Evolutionary conservation across 2,888 invertebrate species (phyloP), one percentile per base, ranked within the genome.

Genomic region (Epinotia demarniana): DNA sequence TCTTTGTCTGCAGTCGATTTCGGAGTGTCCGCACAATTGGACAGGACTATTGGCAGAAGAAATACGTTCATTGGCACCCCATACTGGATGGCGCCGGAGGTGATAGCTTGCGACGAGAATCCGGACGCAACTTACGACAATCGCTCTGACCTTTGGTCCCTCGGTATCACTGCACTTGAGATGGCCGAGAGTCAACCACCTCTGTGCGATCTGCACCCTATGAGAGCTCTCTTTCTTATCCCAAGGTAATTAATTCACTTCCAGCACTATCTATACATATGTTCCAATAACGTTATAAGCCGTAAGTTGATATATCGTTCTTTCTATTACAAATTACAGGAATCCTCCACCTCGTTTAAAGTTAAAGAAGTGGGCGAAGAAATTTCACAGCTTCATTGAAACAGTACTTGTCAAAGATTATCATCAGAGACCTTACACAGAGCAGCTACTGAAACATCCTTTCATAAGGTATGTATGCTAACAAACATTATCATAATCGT

Each of bases 131-230:
- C 99, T 23, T 99, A 99, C 88, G 99, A 99, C 94, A 99, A 99
- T 95, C 96, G 98, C 85, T 98, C 97, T 84, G 98, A 98, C 92
- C 95, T 98, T 78, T 98, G 98, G 98, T 98, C 97, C 66, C 95
- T 98, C 81, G 98, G 99, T 85, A 99, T 99, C 87, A 99, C 99
- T 76, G 99, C 99, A 70, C 95, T 99, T 79, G 99, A 99, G 95
- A 99, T 99, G 99, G 99, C 99, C 76, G 99, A 99, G 95, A 99
- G 99, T 85, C 99, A 99, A 93, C 99, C 99, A 79, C 99, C 99
- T 57, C 96, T 99, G 77, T 99, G 99, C 95, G 99, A 99, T 95
- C 96, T 99, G 91, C 99, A 99, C 95, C 99, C 99, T 33, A 99
- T 99, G 99, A 96, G 99, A 90, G 99, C 99, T 80, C 95, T 99